Base-by-base conservation (phyloP, 2,888 invertebrate genomes). In the Erebia ligea region DNA sequence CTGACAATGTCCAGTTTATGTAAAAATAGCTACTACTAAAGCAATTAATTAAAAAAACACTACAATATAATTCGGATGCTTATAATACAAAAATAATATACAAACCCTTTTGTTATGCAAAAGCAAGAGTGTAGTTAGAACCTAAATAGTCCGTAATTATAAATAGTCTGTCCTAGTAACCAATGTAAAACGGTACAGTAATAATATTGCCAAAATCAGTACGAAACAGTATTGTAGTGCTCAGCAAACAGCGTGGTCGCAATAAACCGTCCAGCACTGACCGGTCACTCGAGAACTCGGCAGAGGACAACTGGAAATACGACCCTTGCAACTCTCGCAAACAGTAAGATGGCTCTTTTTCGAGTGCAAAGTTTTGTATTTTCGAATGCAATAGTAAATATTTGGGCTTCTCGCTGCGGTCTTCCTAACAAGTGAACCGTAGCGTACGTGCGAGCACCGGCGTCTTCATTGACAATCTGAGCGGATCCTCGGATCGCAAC, bases 341-440 rank as follows among this genome's bases (percentile, higher is more conserved):
- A 86, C 86, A 89, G 86, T 82, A 83, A 86, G 86, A 84, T 85
- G 85, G 82, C 85, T 84, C 83, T 86, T 88, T 87, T 87, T 87
- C 81, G 80, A 86, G 84, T 85, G 82, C 78, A 83, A 87, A 86
- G 84, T 89, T 91, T 86, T 83, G 84, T 89, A 86, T 90, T 89
- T 34, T 87, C 81, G 81, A 79, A 82, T 86, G 86, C 89, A 87
- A 86, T 83, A 81, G 87, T 85, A 89, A 89, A 88, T 87, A 87
- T 91, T 89, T 86, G 85, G 83, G 82, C 86, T 87, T 84, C 86
- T 81, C 86, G 77, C 85, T 87, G 86, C 86, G 86, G 86, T 84
- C 83, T 86, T 86, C 84, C 80, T 86, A 87, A 84, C 86, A 85
- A 89, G 85, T 88, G 86, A 86, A 86, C 84, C 88, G 85, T 84